Conservation (phyloP, 2,113 vertebrate genomes). For the Hyperoodon ampullatus region DNA sequence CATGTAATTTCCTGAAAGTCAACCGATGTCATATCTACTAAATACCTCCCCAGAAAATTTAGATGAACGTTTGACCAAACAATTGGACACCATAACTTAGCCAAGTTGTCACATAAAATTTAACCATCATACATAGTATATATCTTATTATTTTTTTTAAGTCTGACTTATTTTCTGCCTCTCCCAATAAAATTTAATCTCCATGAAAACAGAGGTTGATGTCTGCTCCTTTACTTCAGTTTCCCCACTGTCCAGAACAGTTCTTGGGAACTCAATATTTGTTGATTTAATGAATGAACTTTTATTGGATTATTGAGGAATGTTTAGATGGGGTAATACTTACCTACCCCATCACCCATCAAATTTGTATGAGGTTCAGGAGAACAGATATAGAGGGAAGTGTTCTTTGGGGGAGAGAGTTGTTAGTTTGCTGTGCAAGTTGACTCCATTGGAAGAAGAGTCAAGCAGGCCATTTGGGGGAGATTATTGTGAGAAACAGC, state of each 20-base stretch:
- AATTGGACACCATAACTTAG: neutral
- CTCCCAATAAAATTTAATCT: neutral
- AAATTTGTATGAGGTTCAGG: neutral
- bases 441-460: neutral
- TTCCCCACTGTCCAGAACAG: neutral
- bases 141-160: neutral
- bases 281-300: neutral
- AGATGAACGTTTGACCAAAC: neutral
- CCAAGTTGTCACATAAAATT: no score
- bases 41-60: neutral
- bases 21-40: neutral
- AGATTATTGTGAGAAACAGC: neutral
- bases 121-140: neutral
- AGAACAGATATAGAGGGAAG: neutral
- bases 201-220: no score
- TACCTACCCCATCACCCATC: neutral
- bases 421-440: neutral
- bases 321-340: neutral
- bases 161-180: neutral
- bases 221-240: neutral
- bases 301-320: no score
- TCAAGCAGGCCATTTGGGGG: neutral
- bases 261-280: neutral
- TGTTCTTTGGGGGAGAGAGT: neutral
- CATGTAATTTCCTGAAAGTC: neutral